Evolutionary conservation across 1,140 invertebrate species (phyloP).

Genomic region (Dreissena rostriformis): DNA sequence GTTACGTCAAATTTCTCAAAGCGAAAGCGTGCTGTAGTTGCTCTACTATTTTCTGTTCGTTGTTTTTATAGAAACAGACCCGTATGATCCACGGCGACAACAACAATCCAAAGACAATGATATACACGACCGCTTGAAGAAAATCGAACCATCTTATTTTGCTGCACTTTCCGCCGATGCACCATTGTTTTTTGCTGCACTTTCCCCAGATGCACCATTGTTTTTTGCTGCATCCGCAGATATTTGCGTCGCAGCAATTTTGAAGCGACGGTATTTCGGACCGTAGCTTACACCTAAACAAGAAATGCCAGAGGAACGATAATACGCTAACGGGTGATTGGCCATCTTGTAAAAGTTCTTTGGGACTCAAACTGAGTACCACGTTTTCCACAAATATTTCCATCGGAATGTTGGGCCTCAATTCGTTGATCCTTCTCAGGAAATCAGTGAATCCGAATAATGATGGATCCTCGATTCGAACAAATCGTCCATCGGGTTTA

Average conservation of each 20-base stretch:
- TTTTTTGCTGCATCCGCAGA: too few species aligned
- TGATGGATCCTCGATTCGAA: conserved; percentile 6
- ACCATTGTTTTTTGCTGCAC: too few species aligned
- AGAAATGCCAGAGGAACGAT: conserved; percentile 16
- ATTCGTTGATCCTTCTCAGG: background rate
- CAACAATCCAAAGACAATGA: background rate
- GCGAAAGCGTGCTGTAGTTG: background rate
- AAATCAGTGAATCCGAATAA: background rate
- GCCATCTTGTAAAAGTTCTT: conserved; percentile 31
- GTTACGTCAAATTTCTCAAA: conserved; percentile 5
- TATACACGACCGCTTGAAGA: conserved; percentile 9
- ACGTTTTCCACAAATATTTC: conserved; percentile 3
- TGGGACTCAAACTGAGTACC: background rate
- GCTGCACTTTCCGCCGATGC: background rate
- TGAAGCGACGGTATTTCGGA: conserved; percentile 4
- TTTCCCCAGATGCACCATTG: too few species aligned
- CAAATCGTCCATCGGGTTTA: background rate
- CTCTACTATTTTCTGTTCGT: conserved; percentile 3
- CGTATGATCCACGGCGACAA: conserved; percentile 19
- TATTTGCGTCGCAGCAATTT: conserved; percentile 13
- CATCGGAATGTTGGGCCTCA: background rate
- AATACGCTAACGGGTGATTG: conserved; percentile 1
- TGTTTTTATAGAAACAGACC: conserved; percentile 24
- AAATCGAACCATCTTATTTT: background rate
- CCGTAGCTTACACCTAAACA: conserved; percentile 23